A percentile compares a stretch with the other conserved stretches of the same genome.
Evolutionary conservation across 1,140 invertebrate species (phyloP).

Genomic region (Coptotermes formosanus): DNA sequence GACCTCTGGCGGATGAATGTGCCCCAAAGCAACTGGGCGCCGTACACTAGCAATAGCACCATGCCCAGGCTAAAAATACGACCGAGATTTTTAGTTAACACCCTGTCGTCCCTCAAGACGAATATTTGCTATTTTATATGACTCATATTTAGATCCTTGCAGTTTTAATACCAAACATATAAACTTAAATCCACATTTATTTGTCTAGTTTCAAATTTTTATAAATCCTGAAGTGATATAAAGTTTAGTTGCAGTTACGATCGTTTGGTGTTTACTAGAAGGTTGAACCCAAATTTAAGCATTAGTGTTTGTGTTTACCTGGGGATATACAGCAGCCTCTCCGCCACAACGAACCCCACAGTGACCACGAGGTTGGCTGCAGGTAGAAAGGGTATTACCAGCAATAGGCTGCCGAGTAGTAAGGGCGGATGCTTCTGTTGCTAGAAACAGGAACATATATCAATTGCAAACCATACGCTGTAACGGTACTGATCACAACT

Average conservation of each 20-base stretch:
- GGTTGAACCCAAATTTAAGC: too few relatives aligned
- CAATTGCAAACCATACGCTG: neutral
- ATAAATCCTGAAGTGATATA: too few relatives aligned
- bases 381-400: conserved; percentile 80
- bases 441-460: conserved; percentile 45
- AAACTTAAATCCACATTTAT: too few relatives aligned
- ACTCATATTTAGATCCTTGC: too few relatives aligned
- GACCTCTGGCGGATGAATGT: conserved; percentile 49
- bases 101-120: too few relatives aligned
- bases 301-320: conserved; percentile 50
- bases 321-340: conserved; percentile 86
- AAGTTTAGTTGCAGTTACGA: too few relatives aligned
- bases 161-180: too few relatives aligned
- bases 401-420: conserved; percentile 61
- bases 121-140: too few relatives aligned
- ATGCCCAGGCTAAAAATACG: conserved; percentile 62
- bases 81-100: too few relatives aligned
- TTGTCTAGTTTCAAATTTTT: too few relatives aligned
- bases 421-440: conserved; percentile 62
- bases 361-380: conserved; percentile 85
- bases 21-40: conserved; percentile 61
- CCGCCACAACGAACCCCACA: conserved; percentile 88
- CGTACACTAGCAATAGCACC: conserved; percentile 61
- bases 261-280: too few relatives aligned
- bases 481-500: too few relatives aligned